phyloP scores from a whole-genome alignment of 1,140 invertebrate species.

The Cherax quadricarinatus region DNA sequence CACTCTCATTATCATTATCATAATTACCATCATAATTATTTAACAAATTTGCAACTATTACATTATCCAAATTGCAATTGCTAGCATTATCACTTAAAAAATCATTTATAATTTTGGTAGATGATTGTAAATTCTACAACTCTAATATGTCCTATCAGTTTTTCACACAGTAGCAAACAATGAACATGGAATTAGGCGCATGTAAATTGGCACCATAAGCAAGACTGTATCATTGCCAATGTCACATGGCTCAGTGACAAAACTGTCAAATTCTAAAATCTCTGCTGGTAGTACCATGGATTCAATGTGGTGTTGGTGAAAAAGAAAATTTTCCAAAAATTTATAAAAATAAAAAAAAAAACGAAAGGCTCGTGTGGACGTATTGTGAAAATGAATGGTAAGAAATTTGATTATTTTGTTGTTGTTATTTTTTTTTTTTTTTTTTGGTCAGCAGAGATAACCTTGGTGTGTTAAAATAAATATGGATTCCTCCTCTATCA shows the following conservation, averaged over 20 bases:
- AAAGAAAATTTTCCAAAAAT: slow-evolving; percentile 29
- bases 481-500: slow-evolving; percentile 5
- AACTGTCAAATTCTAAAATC: slow-evolving; percentile 38
- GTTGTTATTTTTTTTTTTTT: background rate
- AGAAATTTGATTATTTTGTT: slow-evolving; percentile 41
- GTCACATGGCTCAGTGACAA: background rate
- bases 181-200: background rate
- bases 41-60: no score
- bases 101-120: no score
- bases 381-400: slow-evolving; percentile 42
- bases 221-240: no score
- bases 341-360: background rate
- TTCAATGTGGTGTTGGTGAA: slow-evolving; percentile 32
- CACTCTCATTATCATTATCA: no score
- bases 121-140: no score
- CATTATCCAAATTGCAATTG: no score
- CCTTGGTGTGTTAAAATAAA: background rate
- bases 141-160: no score
- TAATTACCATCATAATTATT: no score
- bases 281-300: slow-evolving; percentile 22
- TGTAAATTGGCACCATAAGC: background rate
- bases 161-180: no score
- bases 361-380: slow-evolving; percentile 10
- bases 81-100: no score
- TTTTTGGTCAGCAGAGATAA: slow-evolving; percentile 19